These are phyloP conservation scores for Polypedilum vanderplanki DNA, from an alignment of 1,140 invertebrate species.

Conservation along the genomic window DNA sequence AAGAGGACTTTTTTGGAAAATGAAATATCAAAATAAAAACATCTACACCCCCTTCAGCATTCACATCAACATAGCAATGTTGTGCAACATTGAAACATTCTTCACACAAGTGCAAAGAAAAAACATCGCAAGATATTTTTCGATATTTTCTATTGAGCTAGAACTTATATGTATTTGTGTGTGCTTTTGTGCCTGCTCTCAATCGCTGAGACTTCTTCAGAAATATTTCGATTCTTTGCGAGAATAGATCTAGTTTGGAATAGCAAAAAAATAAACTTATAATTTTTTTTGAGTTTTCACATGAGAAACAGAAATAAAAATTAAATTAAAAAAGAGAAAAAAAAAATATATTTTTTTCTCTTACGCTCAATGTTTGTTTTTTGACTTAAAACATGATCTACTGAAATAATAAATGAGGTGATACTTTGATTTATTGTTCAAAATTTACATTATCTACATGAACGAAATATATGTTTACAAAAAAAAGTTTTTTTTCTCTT, in stretches of 20 bases:
- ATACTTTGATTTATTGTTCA: constrained; percentile 19
- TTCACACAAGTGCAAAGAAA: not conserved
- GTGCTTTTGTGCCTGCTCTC: not conserved
- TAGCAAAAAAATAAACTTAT: not conserved
- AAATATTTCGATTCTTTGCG: not conserved
- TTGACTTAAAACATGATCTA: constrained; percentile 18
- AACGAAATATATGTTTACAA: constrained; percentile 19
- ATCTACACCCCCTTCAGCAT: constrained; percentile 10
- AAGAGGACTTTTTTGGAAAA: not conserved
- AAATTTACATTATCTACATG: constrained; percentile 19
- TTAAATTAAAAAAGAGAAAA: not conserved
- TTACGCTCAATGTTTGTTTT: not conserved
- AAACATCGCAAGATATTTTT: not conserved
- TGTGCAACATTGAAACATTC: not conserved
- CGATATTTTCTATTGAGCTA: not conserved
- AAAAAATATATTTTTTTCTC: not conserved
- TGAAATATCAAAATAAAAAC: not conserved
- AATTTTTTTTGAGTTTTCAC: not conserved
- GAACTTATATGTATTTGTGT: not conserved
- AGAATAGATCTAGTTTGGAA: not conserved
- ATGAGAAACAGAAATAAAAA: not conserved
- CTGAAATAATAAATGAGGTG: constrained; percentile 18
- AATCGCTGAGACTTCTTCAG: not conserved
- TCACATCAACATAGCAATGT: not conserved
- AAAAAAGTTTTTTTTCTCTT: not conserved